Evolutionary conservation across 1,140 invertebrate species (phyloP).

Genomic region (Paraescarpia echinospica): DNA sequence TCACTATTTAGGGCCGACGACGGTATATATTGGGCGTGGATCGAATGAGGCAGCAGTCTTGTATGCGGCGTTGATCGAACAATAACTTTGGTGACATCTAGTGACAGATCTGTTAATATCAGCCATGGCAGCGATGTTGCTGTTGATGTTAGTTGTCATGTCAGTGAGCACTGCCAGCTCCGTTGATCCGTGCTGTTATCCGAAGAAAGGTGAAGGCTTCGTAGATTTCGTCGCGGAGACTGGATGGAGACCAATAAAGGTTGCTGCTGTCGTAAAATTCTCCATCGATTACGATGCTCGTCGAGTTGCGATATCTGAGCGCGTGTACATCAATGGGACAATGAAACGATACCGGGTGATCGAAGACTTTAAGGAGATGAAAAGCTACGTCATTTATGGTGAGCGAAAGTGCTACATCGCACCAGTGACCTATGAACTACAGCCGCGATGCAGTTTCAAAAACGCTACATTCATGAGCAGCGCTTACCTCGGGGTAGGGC

Average conservation of each 20-base stretch:
- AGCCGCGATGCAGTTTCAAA: neutral
- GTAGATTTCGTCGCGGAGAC: neutral
- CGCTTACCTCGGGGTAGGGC: neutral
- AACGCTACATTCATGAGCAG: neutral
- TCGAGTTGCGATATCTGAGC: neutral
- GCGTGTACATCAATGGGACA: neutral
- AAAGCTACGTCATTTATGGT: neutral
- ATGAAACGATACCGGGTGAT: neutral
- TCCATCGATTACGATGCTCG: neutral
- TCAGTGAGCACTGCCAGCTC: neutral
- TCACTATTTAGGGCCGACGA: neutral
- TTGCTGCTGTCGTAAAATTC: neutral
- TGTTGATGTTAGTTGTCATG: neutral
- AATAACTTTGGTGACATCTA: neutral
- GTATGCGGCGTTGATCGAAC: neutral
- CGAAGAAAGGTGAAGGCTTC: neutral
- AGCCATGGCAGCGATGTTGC: neutral
- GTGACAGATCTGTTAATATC: neutral
- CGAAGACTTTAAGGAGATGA: neutral
- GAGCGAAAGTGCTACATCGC: neutral
- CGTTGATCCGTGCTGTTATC: neutral
- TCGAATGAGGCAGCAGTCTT: neutral
- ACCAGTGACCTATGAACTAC: neutral
- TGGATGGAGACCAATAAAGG: neutral
- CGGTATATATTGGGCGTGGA: neutral